Conservation (phyloP, 2,113 vertebrate species). For the Stigmatopora argus region DNA sequence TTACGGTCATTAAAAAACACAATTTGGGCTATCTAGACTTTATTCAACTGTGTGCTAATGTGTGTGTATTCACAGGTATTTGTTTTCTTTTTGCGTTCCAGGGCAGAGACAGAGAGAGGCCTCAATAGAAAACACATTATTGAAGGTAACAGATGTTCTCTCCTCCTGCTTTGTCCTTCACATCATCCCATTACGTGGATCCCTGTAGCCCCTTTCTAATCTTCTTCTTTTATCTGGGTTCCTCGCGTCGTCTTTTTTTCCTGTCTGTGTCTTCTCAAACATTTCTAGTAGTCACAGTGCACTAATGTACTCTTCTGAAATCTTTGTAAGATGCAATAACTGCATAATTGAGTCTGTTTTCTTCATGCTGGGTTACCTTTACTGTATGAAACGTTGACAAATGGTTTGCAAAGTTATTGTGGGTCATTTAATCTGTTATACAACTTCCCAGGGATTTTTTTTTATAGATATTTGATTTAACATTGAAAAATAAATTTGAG, state of each 20-base stretch:
- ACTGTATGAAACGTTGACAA: background rate
- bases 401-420: background rate
- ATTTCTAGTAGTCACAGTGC: constrained; percentile 10
- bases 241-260: constrained; percentile 6
- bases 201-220: constrained; percentile 14
- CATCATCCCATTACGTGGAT: constrained; percentile 25
- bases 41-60: too few species aligned
- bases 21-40: too few species aligned
- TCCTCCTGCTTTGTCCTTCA: constrained; percentile 44
- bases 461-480: background rate
- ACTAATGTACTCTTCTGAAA: constrained; percentile 11
- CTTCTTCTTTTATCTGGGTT: constrained; percentile 29
- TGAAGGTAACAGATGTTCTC: constrained; percentile 78
- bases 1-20: too few species aligned
- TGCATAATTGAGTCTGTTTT: background rate
- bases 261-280: constrained; percentile 6
- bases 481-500: too few species aligned
- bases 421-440: background rate
- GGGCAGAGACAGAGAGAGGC: constrained; percentile 92
- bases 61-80: constrained; percentile 14
- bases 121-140: constrained; percentile 96
- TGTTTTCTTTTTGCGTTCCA: constrained; percentile 49
- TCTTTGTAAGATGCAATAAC: constrained; percentile 11
- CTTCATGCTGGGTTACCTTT: background rate
- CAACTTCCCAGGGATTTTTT: background rate